A percentile compares a stretch with the other conserved stretches of the same genome.
phyloP scores from a whole-genome alignment of 2,797 vertebrate species.

The Platyrinchus mystaceus region DNA sequence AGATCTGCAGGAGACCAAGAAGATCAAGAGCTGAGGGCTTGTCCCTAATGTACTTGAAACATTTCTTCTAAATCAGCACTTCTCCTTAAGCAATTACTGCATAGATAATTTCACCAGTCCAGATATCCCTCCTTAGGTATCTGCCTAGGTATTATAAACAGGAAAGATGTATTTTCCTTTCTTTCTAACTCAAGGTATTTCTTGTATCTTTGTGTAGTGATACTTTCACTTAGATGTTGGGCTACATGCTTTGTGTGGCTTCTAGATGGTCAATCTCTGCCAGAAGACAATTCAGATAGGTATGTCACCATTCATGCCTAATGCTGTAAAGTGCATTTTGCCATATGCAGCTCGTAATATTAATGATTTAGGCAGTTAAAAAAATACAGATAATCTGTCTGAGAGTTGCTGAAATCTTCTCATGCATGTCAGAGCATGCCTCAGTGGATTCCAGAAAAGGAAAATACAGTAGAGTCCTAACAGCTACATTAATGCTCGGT shows the following conservation, averaged over 20 bases:
- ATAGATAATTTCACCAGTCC: background rate
- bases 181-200: background rate
- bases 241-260: background rate
- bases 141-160: background rate
- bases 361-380: background rate
- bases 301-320: background rate
- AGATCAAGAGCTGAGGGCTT: background rate
- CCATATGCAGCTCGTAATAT: background rate
- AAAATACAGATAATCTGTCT: background rate
- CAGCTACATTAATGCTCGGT: background rate
- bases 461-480: background rate
- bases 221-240: background rate
- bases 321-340: slow-evolving; percentile 13
- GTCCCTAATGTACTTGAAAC: background rate
- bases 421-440: background rate
- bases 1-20: background rate
- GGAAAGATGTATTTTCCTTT: background rate
- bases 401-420: background rate
- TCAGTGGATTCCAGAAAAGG: background rate
- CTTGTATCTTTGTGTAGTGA: background rate
- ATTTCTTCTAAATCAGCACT: background rate
- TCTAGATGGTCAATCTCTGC: background rate
- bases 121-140: background rate
- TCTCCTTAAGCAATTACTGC: background rate
- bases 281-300: background rate